Evolutionary conservation across 2,113 vertebrate species (phyloP), one percentile per base, ranked within the genome.

Genomic region (Pholis gunnellus): DNA sequence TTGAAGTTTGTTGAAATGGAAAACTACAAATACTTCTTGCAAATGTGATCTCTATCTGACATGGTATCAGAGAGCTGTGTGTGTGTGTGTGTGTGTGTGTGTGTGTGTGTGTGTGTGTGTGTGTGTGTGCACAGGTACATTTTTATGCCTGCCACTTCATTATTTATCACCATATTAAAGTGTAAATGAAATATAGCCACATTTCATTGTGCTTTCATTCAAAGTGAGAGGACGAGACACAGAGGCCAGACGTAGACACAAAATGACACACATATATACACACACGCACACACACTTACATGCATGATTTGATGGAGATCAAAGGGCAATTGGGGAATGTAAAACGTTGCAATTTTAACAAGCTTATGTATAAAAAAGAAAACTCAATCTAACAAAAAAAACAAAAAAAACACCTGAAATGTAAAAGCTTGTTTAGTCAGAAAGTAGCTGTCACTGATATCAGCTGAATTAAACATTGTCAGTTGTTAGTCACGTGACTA

Each of bases 81-180:
- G 22, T 64, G 18, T 25, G 46, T 69, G 76, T 48, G 29, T 71
- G 38, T 44, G 20, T 54, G 31, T 40, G 25, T 20, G 38, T 64
- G 72, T 57, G 29, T 65, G 38, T 52, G 25, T 50, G 22, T 46
- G 59, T 34, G 17, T 72, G 22, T 72, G 8, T 29, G 1, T 11
- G 48, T 20, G 38, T 34, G 72, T 0, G 0, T 17, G 40, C 40
- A 31, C 22, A 5, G 71, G 13, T 34, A 11, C 18, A 78, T 69
- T 59, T 50, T 52, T 22, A 68, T 38, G n/a, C 38, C n/a, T 60
- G 14, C 11, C 75, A 29, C 65, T 64, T 75, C 46, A 72, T 82
- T 72, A 68, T 79, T 85, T 64, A 76, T 68, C 40, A 29, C 10
- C 63, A 61, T 60, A 73, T 73, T 38, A 69, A 72, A 67, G n/a